phyloP scores from a whole-genome alignment of 2,113 vertebrate species.

The Elgaria multicarinata region DNA sequence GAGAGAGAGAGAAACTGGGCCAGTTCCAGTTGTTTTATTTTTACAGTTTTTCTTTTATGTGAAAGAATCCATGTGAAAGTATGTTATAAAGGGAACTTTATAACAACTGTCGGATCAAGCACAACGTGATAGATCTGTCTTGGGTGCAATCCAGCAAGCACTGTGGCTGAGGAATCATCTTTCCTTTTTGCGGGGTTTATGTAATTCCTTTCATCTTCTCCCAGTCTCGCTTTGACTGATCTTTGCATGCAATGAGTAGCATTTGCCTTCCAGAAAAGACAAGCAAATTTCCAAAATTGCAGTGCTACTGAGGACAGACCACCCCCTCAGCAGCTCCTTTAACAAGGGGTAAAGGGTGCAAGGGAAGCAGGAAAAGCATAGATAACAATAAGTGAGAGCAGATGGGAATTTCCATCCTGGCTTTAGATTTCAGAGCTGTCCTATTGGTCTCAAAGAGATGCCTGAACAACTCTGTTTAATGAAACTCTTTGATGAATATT shows the following conservation, averaged over 20 bases:
- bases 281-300: constrained; percentile 13
- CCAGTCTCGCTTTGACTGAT: background rate
- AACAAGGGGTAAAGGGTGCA: background rate
- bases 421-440: background rate
- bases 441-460: background rate
- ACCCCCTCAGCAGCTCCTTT: background rate
- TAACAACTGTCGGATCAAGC: background rate
- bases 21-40: background rate
- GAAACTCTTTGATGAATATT: background rate
- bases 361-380: background rate
- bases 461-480: background rate
- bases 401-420: constrained; percentile 58
- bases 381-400: background rate
- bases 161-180: background rate
- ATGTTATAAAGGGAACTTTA: background rate
- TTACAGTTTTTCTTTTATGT: background rate
- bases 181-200: constrained; percentile 2
- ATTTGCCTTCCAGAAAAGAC: constrained; percentile 4
- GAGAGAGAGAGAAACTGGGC: background rate
- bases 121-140: background rate
- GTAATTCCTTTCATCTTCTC: background rate
- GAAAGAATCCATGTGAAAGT: constrained; percentile 15
- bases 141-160: background rate
- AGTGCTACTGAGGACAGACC: constrained; percentile 16
- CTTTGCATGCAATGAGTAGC: background rate